phyloP scores from a whole-genome alignment of 1,140 invertebrate species.

The Drosophila orosa region DNA sequence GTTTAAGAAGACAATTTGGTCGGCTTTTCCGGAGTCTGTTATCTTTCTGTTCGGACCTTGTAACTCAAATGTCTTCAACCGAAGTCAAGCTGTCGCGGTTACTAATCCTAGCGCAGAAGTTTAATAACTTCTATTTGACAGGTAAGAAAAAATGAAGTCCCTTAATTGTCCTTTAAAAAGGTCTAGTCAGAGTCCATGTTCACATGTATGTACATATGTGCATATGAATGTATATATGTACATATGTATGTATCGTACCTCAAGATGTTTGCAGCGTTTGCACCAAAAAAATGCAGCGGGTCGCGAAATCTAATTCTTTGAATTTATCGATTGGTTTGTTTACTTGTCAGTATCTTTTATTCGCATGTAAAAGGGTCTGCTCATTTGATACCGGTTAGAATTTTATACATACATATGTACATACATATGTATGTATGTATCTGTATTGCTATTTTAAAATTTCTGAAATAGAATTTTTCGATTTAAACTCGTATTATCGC shows the following conservation, averaged over 20 bases:
- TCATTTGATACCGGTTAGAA: background rate
- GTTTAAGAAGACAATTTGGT: background rate
- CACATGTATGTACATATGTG: background rate
- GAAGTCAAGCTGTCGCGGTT: constrained; percentile 40
- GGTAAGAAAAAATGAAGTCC: constrained; percentile 12
- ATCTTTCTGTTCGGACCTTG: background rate
- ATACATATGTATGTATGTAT: too few relatives aligned
- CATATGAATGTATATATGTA: background rate
- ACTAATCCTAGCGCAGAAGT: constrained; percentile 35
- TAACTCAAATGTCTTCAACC: constrained; percentile 37
- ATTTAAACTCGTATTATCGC: background rate
- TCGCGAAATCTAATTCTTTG: background rate
- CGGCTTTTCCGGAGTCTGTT: constrained; percentile 1
- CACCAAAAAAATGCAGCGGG: background rate
- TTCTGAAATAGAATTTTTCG: background rate
- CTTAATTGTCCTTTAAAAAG: background rate
- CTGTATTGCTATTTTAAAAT: background rate
- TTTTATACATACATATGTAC: too few relatives aligned
- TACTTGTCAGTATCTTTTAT: background rate
- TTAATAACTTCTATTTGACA: constrained; percentile 45
- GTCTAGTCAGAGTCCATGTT: background rate
- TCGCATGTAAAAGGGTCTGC: background rate
- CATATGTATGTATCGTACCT: background rate
- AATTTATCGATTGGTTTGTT: constrained; percentile 16
- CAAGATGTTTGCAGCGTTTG: background rate